Conservation (phyloP, 2,797 vertebrate genomes). For the Gymnoscopelus microlampas region DNA sequence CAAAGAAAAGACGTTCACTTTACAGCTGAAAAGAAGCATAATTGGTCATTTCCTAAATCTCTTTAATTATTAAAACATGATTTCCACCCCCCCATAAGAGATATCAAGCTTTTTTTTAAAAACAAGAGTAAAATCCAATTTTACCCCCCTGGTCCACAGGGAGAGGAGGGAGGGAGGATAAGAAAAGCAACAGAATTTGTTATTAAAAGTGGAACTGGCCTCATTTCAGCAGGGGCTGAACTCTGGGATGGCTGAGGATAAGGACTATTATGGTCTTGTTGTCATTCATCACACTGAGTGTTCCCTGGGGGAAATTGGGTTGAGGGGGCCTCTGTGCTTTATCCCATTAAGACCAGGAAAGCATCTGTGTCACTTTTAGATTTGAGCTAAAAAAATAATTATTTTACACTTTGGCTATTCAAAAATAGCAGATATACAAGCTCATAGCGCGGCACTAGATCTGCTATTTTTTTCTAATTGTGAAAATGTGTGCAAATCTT, state of each 20-base stretch:
- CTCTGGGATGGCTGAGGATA: constrained; percentile 34
- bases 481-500: too few relatives aligned
- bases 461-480: too few relatives aligned
- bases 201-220: constrained; percentile 65
- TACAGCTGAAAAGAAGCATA: constrained; percentile 48
- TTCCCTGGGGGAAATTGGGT: constrained; percentile 45
- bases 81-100: constrained; percentile 47
- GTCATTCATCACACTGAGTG: constrained; percentile 37
- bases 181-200: constrained; percentile 46
- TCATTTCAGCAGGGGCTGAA: constrained; percentile 55
- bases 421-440: too few relatives aligned
- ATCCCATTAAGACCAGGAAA: too few relatives aligned
- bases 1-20: constrained; percentile 16
- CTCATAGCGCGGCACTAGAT: too few relatives aligned
- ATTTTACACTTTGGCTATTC: too few relatives aligned
- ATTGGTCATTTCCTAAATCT: constrained; percentile 64
- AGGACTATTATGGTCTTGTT: constrained; percentile 38
- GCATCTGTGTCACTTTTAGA: too few relatives aligned
- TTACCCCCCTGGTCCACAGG: constrained; percentile 45
- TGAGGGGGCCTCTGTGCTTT: constrained; percentile 42
- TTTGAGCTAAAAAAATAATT: too few relatives aligned
- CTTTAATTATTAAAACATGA: constrained; percentile 72
- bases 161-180: constrained; percentile 53
- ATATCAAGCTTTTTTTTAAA: constrained; percentile 61
- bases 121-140: constrained; percentile 67